Base-by-base conservation (phyloP, 64 coral and sea anemone genomes). In the Acropora tenuis region DNA sequence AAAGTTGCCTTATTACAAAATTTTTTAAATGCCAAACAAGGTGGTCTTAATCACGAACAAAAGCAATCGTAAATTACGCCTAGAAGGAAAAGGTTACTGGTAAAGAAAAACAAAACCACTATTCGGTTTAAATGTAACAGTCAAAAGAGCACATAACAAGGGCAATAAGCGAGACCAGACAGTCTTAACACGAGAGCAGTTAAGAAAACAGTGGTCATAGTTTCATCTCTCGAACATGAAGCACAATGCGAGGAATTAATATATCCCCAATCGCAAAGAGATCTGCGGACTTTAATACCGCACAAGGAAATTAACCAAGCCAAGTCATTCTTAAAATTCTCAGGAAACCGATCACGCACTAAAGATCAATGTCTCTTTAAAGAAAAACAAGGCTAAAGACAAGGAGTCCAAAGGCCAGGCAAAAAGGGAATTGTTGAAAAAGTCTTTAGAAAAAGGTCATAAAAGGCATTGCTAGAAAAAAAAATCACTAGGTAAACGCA, bases 301-400 rank as follows among this genome's bases (percentile, higher is more conserved):
- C 80, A 0, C 1, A 82, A 41, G 2, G 41, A 17, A 43, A 82
- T 82, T 1, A 65, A 11, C 80, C 80, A 82, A 0, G 57, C 11
- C 0, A 82, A 4, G 46, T 82, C 80, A 41, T 66, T 82, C 16
- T 82, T 65, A 82, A 15, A 65, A 11, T 82, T 82, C 9, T 88
- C 73, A 3, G 73, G 17, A 45, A 88, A 77, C 0, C 0, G 8
- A 43, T 88, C 73, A 0, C 41, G 12, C 3, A 76, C 73, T 0
- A 43, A 41, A 12, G 11, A 1, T 52, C 72, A 88, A 58, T 60
- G 49, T 6, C 13, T 0, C 8, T 1, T 2, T 0, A 76, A 2
- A 8, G 3, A 0, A 3, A 76, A 75, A 12, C 48, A 8, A 2
- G 11, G 16, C 3, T 1, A 2, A 7, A 46, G 1, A 41, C 41